Percentiles rank a stretch among this genome's conserved stretches.
phyloP scores from a whole-genome alignment of 2,888 invertebrate species.

The Hoplodrina blanda region DNA sequence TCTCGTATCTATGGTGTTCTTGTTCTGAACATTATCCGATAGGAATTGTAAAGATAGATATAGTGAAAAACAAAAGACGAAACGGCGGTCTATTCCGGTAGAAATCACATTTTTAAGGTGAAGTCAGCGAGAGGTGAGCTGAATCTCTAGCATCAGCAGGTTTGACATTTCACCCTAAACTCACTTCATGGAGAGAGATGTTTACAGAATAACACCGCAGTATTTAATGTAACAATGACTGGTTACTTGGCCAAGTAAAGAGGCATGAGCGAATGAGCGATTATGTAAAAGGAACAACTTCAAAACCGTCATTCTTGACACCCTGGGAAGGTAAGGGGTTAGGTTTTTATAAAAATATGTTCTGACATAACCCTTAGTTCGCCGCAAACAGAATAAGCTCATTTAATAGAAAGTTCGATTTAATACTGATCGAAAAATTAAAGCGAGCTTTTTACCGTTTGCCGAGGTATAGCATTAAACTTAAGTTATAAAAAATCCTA shows the following conservation, averaged over 20 bases:
- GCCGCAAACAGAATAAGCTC: neutral
- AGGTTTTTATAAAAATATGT: neutral
- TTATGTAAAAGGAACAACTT: constrained; percentile 30
- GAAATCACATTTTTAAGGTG: too few relatives aligned
- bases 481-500: constrained; percentile 14
- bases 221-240: too few relatives aligned
- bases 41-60: neutral
- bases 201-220: too few relatives aligned
- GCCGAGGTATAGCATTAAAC: constrained; percentile 1
- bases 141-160: too few relatives aligned
- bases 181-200: too few relatives aligned
- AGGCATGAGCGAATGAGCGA: neutral
- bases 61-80: neutral
- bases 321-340: neutral
- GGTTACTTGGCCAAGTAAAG: neutral
- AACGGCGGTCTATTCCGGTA: too few relatives aligned
- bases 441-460: neutral
- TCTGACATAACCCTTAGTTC: neutral
- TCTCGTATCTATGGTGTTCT: constrained; percentile 12
- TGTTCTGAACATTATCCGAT: neutral
- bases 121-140: too few relatives aligned
- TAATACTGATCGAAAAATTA: too few relatives aligned
- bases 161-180: too few relatives aligned
- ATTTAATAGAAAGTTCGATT: neutral
- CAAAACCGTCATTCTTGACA: neutral